Evolutionary conservation across 2,113 vertebrate genomes (phyloP).

Genomic region (Elgaria multicarinata): DNA sequence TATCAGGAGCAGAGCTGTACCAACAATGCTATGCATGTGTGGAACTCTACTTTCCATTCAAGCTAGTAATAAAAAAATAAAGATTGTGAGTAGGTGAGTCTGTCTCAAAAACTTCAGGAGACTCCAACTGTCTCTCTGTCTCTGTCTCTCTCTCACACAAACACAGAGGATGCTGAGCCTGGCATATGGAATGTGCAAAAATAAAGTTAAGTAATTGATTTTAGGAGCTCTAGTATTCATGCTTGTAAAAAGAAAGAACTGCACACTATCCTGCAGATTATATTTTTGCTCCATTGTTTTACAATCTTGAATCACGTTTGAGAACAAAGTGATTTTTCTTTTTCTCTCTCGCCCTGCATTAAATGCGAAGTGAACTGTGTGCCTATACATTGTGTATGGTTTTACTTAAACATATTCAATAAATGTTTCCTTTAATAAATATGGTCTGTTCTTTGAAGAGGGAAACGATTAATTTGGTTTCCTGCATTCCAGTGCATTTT

Average conservation of each 20-base stretch:
- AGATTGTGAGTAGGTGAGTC: no score
- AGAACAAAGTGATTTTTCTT: not conserved
- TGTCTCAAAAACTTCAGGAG: no score
- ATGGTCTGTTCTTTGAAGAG: not conserved
- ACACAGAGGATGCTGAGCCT: no score
- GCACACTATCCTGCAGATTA: not conserved
- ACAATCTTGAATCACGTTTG: not conserved
- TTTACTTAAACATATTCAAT: slow-evolving; percentile 24
- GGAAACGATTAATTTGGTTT: not conserved
- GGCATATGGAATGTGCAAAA: no score
- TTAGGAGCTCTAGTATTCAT: not conserved
- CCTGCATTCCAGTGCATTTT: not conserved
- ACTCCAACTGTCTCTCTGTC: no score
- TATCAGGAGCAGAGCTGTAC: not conserved
- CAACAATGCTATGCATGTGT: not conserved
- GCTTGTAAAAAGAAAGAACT: not conserved
- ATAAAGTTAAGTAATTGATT: no score
- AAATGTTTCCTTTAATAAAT: slow-evolving; percentile 24
- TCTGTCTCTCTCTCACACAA: no score
- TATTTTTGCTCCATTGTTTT: not conserved
- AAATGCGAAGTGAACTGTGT: not conserved
- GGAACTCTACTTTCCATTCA: not conserved
- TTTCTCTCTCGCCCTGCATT: not conserved
- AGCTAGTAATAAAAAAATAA: no score
- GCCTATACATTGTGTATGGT: not conserved